Evolutionary conservation across 2,888 invertebrate species (phyloP), one percentile per base, ranked within the genome.

Genomic region (Oligia latruncula): DNA sequence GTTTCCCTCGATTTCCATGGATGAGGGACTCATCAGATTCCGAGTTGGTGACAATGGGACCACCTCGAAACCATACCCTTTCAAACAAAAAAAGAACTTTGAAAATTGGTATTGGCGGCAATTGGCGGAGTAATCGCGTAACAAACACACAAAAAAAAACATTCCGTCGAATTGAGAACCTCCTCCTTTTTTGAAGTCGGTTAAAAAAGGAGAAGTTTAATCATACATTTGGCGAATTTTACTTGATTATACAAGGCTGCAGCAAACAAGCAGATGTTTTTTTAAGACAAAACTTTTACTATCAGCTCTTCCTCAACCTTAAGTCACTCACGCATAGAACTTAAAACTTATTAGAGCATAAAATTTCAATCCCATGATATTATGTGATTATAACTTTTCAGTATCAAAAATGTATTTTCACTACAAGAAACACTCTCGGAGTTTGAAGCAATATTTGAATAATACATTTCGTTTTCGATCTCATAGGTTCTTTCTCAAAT

Each of bases 311-410:
- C 29, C 46, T 6, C 52, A 23, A 78, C 52, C 75, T 78, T 78
- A 73, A 71, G 62, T 73, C 52, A 70, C 49, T 77, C 77, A 58
- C 40, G 49, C 75, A 64, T 58, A 76, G 46, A 82, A 73, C 72
- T 81, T 81, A 70, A 64, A 79, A 76, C 29, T 81, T 77, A 84
- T 78, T 75, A 67, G 73, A 76, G 79, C 80, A 77, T 79, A 78
- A 71, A 82, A 85, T 80, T 86, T 85, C 58, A 88, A 85, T 90
- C 75, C 72, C 66, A 83, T 88, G 70, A 84, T 81, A 84, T 87
- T 84, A 85, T 84, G 83, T 80, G 72, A 88, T 90, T 87, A 81
- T 81, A 85, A 85, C 82, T 85, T 86, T 82, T 66, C 68, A 72
- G 72, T 76, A 55, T 65, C n/a, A 58, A 81, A 80, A 65, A 81